Percentiles rank a stretch among this genome's conserved stretches.
These are phyloP conservation scores for Sibirionetta formosa DNA, from an alignment of 2,797 vertebrate genomes.

Conservation along the genomic window DNA sequence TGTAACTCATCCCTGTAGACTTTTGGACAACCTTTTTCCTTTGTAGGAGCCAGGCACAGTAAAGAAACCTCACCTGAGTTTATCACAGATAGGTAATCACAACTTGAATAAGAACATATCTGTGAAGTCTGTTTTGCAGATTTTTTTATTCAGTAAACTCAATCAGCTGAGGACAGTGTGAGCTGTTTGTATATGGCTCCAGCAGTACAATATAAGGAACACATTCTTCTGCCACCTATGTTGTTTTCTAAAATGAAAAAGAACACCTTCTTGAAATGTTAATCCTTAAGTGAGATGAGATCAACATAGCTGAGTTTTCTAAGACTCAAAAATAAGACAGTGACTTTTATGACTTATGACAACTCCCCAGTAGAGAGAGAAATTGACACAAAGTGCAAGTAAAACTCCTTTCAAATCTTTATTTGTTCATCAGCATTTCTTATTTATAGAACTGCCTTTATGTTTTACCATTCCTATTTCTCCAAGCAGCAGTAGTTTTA, in stretches of 20 bases:
- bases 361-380: neutral
- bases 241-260: neutral
- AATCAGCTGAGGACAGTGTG: accelerated
- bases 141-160: neutral
- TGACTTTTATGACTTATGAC: neutral
- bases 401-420: neutral
- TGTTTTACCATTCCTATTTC: neutral
- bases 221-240: neutral
- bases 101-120: neutral
- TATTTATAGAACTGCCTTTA: neutral
- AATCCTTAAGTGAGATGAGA: neutral
- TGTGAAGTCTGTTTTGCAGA: neutral
- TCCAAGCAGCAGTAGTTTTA: neutral
- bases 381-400: neutral
- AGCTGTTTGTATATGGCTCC: neutral
- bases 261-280: neutral
- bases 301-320: neutral
- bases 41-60: neutral
- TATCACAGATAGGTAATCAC: neutral
- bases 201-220: neutral
- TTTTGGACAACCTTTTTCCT: neutral
- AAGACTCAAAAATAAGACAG: neutral
- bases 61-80: neutral
- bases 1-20: neutral
- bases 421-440: neutral